These are phyloP conservation scores for Hippopotamus amphibius DNA, from an alignment of 2,113 vertebrate genomes.

Conservation along the genomic window DNA sequence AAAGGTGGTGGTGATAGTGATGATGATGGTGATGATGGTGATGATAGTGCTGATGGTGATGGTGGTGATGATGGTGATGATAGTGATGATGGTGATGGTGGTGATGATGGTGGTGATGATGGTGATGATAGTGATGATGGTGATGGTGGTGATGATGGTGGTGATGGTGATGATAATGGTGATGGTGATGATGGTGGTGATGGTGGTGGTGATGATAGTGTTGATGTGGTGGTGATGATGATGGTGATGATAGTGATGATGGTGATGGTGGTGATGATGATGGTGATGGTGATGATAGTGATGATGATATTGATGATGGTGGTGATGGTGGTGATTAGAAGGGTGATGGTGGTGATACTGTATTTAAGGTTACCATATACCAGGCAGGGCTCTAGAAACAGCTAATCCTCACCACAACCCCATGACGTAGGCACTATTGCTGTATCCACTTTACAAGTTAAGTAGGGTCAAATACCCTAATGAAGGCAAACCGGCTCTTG, in stretches of 20 bases:
- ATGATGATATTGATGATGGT: too few species aligned
- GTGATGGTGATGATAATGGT: rapidly evolving
- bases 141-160: rapidly evolving
- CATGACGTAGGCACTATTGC: not conserved
- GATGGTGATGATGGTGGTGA: not conserved
- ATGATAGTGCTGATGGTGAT: rapidly evolving
- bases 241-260: rapidly evolving
- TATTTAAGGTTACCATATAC: not conserved
- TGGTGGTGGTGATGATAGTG: rapidly evolving
- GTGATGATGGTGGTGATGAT: not conserved
- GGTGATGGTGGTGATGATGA: rapidly evolving
- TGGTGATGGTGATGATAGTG: rapidly evolving
- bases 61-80: rapidly evolving
- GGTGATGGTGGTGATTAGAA: not conserved
- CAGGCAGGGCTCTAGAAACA: not conserved
- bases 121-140: rapidly evolving
- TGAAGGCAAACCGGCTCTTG: not conserved
- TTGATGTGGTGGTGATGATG: rapidly evolving
- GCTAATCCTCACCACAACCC: not conserved
- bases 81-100: rapidly evolving
- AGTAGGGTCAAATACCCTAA: not conserved
- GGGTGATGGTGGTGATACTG: not conserved
- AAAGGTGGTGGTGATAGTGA: rapidly evolving
- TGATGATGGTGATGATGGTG: rapidly evolving
- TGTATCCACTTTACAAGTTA: not conserved